Base-by-base conservation (phyloP, 2,888 invertebrate genomes). In the Drosophila picticornis region DNA sequence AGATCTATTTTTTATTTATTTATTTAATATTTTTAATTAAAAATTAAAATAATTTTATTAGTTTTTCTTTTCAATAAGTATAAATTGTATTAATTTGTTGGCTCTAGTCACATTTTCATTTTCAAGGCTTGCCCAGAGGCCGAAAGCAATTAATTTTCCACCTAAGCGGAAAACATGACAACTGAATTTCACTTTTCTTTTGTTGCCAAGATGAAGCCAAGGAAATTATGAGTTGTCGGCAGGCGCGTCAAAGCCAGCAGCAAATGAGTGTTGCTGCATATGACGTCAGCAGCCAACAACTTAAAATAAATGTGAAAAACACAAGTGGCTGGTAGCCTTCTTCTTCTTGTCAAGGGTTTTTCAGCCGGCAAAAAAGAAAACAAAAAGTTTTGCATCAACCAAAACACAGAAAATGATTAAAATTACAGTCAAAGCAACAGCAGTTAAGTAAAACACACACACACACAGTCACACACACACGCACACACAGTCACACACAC, bases 131-230 rank as follows among this genome's bases (percentile, higher is more conserved):
- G 75, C 61, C 68, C 73, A 76, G 52, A 56, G 57, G 69, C 75
- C 68, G 72, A 75, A 74, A 73, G 69, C 76, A 78, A 81, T 77
- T 80, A 75, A 74, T 78, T 80, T 75, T 77, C 73, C 80, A 87
- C 87, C 84, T 68, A 77, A 77, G 58, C 75, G 31, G 40, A 65
- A 75, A 81, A 84, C 77, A 77, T 75, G 84, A 72, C 64, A 79
- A 75, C 70, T 70, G 56, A 75, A 72, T 46, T 72, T 55, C 55
- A 36, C 43, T 53, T 70, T 36, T 34, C 16, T 67, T 67, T 43
- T 43, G 22, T 43, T 61, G 36, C 46, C 55, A 51, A 56, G 63
- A 57, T 27, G 38, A 57, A 70, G 50, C 56, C 19, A 56, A 40
- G 62, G 58, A 73, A 80, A 71, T 71, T 71, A 66, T 74, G 71